Evolutionary conservation across 2,113 vertebrate genomes (phyloP).

Genomic region (Sinocyclocheilus maitianheensis): DNA sequence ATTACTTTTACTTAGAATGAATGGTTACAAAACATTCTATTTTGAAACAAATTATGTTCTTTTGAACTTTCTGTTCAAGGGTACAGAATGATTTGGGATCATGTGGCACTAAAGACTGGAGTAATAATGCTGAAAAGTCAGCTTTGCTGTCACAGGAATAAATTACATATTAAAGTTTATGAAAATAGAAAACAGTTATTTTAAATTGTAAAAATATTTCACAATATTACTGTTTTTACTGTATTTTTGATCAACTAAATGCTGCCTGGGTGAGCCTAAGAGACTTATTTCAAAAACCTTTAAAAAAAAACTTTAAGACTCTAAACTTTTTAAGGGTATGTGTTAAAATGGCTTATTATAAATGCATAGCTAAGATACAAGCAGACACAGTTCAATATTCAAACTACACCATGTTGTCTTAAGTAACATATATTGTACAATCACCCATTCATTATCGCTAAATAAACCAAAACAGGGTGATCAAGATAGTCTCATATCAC

Average conservation of each 20-base stretch:
- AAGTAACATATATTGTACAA: neutral
- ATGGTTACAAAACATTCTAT: neutral
- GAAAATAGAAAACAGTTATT: neutral
- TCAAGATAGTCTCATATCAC: neutral
- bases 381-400: neutral
- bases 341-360: neutral
- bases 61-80: neutral
- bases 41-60: neutral
- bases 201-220: neutral
- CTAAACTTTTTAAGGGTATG: neutral
- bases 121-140: neutral
- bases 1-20: neutral
- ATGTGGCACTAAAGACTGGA: neutral
- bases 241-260: neutral
- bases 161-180: too few relatives aligned
- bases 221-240: neutral
- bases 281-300: neutral
- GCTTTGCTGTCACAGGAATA: too few relatives aligned
- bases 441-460: neutral
- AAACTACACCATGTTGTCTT: neutral
- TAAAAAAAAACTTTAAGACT: neutral
- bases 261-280: neutral
- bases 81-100: neutral
- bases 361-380: neutral
- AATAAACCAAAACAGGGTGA: neutral